Percentiles rank a stretch among this genome's conserved stretches.
phyloP scores from a whole-genome alignment of 2,797 vertebrate species.

The Propithecus deckenii region DNA sequence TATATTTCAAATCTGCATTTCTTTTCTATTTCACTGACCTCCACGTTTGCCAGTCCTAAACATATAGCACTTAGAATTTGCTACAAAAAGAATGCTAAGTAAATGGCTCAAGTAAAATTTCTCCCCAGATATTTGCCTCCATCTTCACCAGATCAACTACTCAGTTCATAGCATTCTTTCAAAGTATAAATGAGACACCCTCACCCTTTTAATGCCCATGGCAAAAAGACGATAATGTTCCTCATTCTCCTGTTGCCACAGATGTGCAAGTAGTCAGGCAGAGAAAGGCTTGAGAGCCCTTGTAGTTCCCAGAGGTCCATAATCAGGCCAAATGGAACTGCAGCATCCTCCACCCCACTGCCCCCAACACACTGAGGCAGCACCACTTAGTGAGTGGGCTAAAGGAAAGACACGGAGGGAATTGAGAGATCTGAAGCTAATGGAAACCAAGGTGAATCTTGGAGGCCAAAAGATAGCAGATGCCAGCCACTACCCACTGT shows the following conservation, averaged over 20 bases:
- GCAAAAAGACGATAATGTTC: background rate
- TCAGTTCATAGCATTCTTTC: background rate
- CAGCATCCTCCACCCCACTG: too few relatives aligned
- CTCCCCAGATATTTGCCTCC: background rate
- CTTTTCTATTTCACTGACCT: background rate
- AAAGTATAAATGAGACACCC: background rate
- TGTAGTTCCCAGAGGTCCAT: background rate
- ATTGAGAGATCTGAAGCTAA: background rate
- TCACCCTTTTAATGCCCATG: background rate
- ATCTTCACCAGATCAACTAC: background rate
- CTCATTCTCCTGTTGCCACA: background rate
- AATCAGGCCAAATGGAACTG: background rate
- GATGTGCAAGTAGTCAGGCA: background rate
- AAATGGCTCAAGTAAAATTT: background rate
- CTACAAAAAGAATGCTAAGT: background rate
- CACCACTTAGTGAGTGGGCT: background rate
- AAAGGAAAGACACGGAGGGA: background rate
- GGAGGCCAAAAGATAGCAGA: background rate
- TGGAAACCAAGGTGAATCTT: background rate
- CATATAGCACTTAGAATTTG: background rate
- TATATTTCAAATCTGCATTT: background rate
- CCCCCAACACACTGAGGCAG: background rate
- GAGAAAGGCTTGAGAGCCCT: background rate
- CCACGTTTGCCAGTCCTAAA: background rate
- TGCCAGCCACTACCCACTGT: background rate